phyloP scores from a whole-genome alignment of 1,140 invertebrate species.

The Trachymyrmex cornetzi region DNA sequence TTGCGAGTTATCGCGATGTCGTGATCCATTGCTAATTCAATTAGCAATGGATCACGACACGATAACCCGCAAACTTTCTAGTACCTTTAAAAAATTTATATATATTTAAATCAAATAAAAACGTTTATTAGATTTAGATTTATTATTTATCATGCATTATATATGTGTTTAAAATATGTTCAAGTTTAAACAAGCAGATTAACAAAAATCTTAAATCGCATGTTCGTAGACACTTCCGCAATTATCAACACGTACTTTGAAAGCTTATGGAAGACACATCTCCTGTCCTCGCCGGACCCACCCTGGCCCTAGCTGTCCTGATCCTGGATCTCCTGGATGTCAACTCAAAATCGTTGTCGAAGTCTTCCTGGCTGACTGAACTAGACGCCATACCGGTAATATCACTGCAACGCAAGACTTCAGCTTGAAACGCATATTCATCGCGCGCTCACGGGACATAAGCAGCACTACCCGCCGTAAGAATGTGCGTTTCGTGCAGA shows the following conservation, averaged over 20 bases:
- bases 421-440: neutral
- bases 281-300: conserved; percentile 84
- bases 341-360: conserved; percentile 88
- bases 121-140: neutral
- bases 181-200: neutral
- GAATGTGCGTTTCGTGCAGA: conserved; percentile 34
- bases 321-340: conserved; percentile 87
- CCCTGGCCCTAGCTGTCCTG: conserved; percentile 87
- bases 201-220: neutral
- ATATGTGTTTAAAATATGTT: neutral
- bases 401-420: conserved; percentile 70
- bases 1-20: too few relatives aligned
- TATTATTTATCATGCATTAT: neutral
- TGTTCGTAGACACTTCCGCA: neutral
- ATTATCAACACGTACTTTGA: conserved; percentile 74
- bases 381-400: conserved; percentile 88
- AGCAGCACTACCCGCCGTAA: conserved; percentile 25
- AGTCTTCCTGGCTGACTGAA: conserved; percentile 90
- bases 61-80: too few relatives aligned
- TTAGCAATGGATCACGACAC: too few relatives aligned
- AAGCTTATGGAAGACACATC: conserved; percentile 78
- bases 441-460: neutral
- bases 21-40: too few relatives aligned
- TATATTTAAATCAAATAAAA: neutral
- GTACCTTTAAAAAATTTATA: neutral